Evolutionary conservation across 1,140 invertebrate species (phyloP).

Genomic region (Macrobrachium nipponense): DNA sequence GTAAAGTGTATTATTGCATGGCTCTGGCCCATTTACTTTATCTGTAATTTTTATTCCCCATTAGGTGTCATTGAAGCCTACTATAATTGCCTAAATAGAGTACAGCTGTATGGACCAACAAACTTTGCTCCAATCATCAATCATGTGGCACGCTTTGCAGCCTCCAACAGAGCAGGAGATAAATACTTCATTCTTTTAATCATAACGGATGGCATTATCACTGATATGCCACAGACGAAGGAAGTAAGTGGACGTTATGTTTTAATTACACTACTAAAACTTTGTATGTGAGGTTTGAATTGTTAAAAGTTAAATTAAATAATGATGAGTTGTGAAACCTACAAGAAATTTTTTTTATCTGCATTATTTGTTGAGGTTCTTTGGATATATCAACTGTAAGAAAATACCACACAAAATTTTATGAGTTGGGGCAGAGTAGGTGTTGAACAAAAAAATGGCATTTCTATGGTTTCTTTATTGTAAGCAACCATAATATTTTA

Average conservation of each 20-base stretch:
- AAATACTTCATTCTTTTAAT: slow-evolving; percentile 77
- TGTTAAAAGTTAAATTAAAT: not conserved
- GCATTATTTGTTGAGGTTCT: too few relatives aligned
- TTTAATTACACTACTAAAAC: not conserved
- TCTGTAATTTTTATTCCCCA: slow-evolving; percentile 4
- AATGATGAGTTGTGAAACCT: not conserved
- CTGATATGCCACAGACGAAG: slow-evolving; percentile 76
- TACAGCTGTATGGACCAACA: slow-evolving; percentile 77
- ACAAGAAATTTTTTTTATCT: too few relatives aligned
- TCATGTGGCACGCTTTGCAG: slow-evolving; percentile 71
- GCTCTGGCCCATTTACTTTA: not conserved
- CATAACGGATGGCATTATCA: slow-evolving; percentile 78
- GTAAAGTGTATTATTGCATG: too few relatives aligned
- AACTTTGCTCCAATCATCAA: slow-evolving; percentile 78
- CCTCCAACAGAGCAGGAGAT: slow-evolving; percentile 70
- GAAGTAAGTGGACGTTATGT: slow-evolving; percentile 67
- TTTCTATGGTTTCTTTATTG: too few relatives aligned
- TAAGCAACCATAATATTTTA: too few relatives aligned
- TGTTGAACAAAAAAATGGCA: too few relatives aligned
- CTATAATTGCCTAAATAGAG: slow-evolving; percentile 69
- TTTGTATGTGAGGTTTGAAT: not conserved
- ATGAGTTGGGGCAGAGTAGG: too few relatives aligned
- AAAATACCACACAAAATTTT: too few relatives aligned
- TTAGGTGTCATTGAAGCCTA: slow-evolving; percentile 66
- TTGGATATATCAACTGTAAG: too few relatives aligned